These are phyloP conservation scores for Tinea pellionella DNA, from an alignment of 2,888 invertebrate species.

Conservation along the genomic window DNA sequence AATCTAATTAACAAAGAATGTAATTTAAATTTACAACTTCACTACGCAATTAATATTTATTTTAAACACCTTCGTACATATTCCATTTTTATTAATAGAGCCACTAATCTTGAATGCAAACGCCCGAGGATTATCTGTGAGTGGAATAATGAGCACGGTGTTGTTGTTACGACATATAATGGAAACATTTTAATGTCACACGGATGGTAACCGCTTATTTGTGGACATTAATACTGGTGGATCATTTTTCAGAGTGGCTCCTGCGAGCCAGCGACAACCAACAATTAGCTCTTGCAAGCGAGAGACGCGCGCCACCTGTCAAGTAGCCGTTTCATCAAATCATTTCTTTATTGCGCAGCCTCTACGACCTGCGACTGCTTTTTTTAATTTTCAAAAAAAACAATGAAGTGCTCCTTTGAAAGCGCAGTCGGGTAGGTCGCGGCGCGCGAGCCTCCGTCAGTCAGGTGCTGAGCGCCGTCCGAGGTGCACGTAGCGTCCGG, in stretches of 20 bases:
- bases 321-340: slow-evolving; percentile 64
- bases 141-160: neutral
- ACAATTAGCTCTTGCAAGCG: slow-evolving; percentile 46
- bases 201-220: slow-evolving; percentile 52
- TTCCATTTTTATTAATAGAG: slow-evolving; percentile 7
- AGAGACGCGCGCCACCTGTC: slow-evolving; percentile 63
- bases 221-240: slow-evolving; percentile 57
- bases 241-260: slow-evolving; percentile 55
- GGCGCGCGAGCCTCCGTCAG: slow-evolving; percentile 51
- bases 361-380: slow-evolving; percentile 48
- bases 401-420: slow-evolving; percentile 48
- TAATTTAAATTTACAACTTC: too few species aligned
- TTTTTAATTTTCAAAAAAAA: slow-evolving; percentile 55
- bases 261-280: slow-evolving; percentile 42
- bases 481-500: slow-evolving; percentile 34
- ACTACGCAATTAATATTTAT: neutral
- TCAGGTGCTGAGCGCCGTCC: slow-evolving; percentile 62
- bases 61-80: neutral
- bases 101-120: neutral
- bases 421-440: slow-evolving; percentile 62
- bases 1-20: too few species aligned
- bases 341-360: slow-evolving; percentile 64
- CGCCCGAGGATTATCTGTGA: slow-evolving; percentile 4
- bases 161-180: slow-evolving; percentile 14
- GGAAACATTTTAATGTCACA: slow-evolving; percentile 34